Base-by-base conservation (phyloP, 2,113 vertebrate species). In the Sorex araneus region DNA sequence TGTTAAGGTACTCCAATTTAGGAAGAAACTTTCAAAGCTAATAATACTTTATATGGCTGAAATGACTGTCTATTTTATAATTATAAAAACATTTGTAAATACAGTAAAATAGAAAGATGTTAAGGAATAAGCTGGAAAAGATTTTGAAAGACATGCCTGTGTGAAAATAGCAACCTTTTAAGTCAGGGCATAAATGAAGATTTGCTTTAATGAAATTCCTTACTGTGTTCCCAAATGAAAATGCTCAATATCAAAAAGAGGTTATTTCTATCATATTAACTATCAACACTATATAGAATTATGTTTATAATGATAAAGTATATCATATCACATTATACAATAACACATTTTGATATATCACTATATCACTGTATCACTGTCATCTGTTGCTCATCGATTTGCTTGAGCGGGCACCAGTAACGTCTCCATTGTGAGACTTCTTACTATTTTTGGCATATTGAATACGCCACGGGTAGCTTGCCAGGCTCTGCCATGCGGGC, bases 21-120 rank as follows among this genome's bases (percentile, higher is more conserved):
- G 45, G 80, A 67, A 25, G 28, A 74, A 79, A 90, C 67, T 84
- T 79, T 79, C 45, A 78, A 85, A 90, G 28, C 34, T 43, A 85
- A 45, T 16, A 54, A 7, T 11, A 80, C 74, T 67, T 80, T 73
- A 40, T 13, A 45, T 66, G 75, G 23, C 18, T 69, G 13, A 66
- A 84, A 66, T 89, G 54, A 21, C 70, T 8, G 8, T 30, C 25
- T 85, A 13, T 74, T 74, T 34, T 43, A 10, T 69, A 60, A 69
- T 32, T 69, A 11, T 13, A 45, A 16, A 34, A 90, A 63, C 27
- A 47, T 89, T 47, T 2, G 36, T 45, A 50, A 64, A 82, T 74
- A 16, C 23, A 90, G 34, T 30, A 34, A 89, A 73, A 81, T 73
- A 73, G 36, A 3, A 90, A 64, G 63, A 63, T 30, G 54, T 23